Evolutionary conservation across 2,888 invertebrate species (phyloP), one percentile per base, ranked within the genome.

Genomic region (Masnerella sp.): DNA sequence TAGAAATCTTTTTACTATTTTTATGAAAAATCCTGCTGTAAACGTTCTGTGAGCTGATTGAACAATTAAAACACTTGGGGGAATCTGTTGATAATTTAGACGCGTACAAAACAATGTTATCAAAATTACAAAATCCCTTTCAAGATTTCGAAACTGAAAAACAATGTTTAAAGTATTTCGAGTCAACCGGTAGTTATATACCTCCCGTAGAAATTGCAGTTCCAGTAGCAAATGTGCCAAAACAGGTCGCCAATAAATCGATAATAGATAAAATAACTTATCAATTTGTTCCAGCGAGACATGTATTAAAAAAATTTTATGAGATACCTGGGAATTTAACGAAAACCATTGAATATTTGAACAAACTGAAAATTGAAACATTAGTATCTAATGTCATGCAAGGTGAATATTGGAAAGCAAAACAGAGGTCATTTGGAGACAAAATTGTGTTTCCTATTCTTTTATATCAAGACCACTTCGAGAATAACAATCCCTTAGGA

Each of bases 191-290:
- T 11, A 58, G 11, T 32, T 68, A 34, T 20, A 34, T 68, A 7
- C 47, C 68, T 5, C 68, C 56, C 8, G 36, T 51, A 51, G 68
- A 68, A 43, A 51, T 68, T 18, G 20, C 49, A 51, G 11, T 65
- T 30, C 7, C 15, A 22, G n/a, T 18, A 56, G n/a, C 7, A 28
- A 12, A 14, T 30, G 34, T n/a, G n/a, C n/a, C n/a, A n/a, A n/a
- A 34, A n/a, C n/a, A 12, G 11, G 9, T 34, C 34, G 5, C 34
- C n/a, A n/a, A 34, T 11, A 34, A 34, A 11, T 34, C 34, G n/a
- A n/a, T n/a, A n/a, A n/a, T n/a, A 11, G n/a, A 34, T n/a, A 34
- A 34, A n/a, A 11, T 52, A 12, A 25, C 8, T 52, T 56, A 56
- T 15, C 42, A 56, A 14, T 56, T 56, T 38, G 30, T 56, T 42